A percentile compares a stretch with the other conserved stretches of the same genome.
Conservation (phyloP, 2,888 invertebrate genomes). For the Nemapogon koenigi region DNA sequence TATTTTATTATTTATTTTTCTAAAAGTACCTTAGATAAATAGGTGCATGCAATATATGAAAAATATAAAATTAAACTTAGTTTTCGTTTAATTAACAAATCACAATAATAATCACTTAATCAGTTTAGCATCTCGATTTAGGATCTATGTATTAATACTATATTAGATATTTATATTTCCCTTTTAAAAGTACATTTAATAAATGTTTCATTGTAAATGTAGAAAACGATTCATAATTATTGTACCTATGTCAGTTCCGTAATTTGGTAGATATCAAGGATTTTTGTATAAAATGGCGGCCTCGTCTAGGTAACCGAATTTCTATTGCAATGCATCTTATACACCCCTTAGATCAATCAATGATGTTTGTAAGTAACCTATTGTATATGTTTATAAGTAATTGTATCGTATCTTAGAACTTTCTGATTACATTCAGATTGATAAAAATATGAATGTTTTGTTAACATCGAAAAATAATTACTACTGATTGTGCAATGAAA, state of each 20-base stretch:
- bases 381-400: conserved; percentile 8
- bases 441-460: no score
- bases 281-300: conserved; percentile 58
- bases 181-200: conserved; percentile 53
- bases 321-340: conserved; percentile 7
- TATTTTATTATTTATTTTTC: conserved; percentile 65
- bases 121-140: no score
- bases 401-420: conserved; percentile 7
- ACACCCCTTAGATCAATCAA: conserved; percentile 5
- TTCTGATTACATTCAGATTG: conserved; percentile 5
- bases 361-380: conserved; percentile 10
- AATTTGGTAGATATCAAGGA: conserved; percentile 30
- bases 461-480: no score
- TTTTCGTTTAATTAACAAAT: no score
- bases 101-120: conserved; percentile 36
- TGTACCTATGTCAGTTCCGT: not conserved
- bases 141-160: no score
- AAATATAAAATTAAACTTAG: not conserved
- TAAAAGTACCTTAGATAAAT: no score
- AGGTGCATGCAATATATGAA: conserved; percentile 22
- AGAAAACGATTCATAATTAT: conserved; percentile 21
- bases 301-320: conserved; percentile 64
- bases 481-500: no score
- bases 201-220: conserved; percentile 59
- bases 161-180: conserved; percentile 43